Conservation (phyloP, 2,888 invertebrate genomes). For the Idaea aversata region DNA sequence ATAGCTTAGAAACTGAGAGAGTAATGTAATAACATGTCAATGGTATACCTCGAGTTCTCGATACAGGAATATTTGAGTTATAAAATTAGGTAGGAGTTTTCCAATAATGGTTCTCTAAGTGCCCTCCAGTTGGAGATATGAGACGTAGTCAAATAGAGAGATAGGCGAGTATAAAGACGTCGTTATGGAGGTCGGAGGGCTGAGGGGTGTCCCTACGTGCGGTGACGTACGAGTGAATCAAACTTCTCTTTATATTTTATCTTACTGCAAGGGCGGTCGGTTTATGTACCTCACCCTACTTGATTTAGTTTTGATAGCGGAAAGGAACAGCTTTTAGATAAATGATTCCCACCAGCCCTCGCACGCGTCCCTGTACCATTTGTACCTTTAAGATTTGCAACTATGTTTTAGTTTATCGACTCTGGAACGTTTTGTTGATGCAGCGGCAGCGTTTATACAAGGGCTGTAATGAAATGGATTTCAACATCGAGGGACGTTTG, state of each 20-base stretch:
- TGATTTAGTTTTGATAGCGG: conserved; percentile 78
- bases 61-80: conserved; percentile 32
- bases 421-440: conserved; percentile 51
- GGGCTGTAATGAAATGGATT: conserved; percentile 68
- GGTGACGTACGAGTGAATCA: conserved; percentile 73
- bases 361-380: conserved; percentile 37
- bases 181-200: conserved; percentile 56
- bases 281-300: conserved; percentile 74
- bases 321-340: conserved; percentile 75
- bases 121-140: conserved; percentile 63
- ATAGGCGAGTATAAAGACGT: conserved; percentile 67
- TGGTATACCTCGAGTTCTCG: conserved; percentile 9
- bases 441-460: conserved; percentile 46
- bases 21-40: conserved; percentile 17
- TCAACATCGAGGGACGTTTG: conserved; percentile 49
- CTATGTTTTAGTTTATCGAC: conserved; percentile 65
- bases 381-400: conserved; percentile 56
- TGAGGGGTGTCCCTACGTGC: conserved; percentile 49
- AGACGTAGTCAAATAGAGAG: conserved; percentile 72
- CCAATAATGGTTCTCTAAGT: conserved; percentile 68
- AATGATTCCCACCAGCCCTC: conserved; percentile 61
- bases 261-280: conserved; percentile 75
- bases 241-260: conserved; percentile 76
- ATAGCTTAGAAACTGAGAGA: conserved; percentile 3
- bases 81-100: conserved; percentile 56